A percentile compares a stretch with the other conserved stretches of the same genome.
phyloP scores from a whole-genome alignment of 2,888 invertebrate species.

The Megalurothrips usitatus region DNA sequence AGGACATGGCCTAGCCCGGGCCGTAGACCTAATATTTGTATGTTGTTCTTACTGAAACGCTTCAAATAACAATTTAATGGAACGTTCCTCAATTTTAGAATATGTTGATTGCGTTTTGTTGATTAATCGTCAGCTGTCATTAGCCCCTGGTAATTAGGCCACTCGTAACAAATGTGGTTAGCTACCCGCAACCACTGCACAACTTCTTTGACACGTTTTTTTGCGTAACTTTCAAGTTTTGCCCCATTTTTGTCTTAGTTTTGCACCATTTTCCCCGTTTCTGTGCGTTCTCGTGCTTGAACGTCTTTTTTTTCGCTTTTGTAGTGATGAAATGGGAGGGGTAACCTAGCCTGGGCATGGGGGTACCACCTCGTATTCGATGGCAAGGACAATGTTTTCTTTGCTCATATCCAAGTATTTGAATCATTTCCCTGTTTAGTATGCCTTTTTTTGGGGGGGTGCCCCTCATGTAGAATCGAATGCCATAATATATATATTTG shows the following conservation, averaged over 20 bases:
- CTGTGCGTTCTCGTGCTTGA: not conserved
- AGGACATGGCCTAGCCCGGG: conserved; percentile 21
- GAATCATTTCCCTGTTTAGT: not conserved
- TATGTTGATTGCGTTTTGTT: not conserved
- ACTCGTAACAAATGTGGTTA: conserved; percentile 20
- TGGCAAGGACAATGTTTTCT: conserved; percentile 19
- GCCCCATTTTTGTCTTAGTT: not conserved
- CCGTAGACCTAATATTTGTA: not conserved
- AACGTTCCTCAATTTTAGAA: not conserved
- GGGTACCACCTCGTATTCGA: conserved; percentile 5
- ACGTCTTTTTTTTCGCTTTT: not conserved
- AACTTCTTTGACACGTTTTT: not conserved
- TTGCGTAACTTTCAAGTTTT: not conserved
- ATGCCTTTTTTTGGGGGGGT: not conserved
- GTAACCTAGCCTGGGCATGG: conserved; percentile 24
- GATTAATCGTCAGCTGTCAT: not conserved
- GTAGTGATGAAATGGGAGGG: not conserved
- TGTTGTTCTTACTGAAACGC: not conserved
- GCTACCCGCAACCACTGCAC: not conserved
- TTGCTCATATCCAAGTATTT: not conserved
- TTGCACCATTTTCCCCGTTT: not conserved
- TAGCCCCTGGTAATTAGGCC: conserved; percentile 12
- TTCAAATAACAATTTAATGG: not conserved
- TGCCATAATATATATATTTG: not conserved
- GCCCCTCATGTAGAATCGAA: too few species aligned